Percentiles rank a stretch among this genome's conserved stretches.
These are phyloP conservation scores for Chrysocyon brachyurus DNA, from an alignment of 2,797 vertebrate genomes.

Conservation along the genomic window DNA sequence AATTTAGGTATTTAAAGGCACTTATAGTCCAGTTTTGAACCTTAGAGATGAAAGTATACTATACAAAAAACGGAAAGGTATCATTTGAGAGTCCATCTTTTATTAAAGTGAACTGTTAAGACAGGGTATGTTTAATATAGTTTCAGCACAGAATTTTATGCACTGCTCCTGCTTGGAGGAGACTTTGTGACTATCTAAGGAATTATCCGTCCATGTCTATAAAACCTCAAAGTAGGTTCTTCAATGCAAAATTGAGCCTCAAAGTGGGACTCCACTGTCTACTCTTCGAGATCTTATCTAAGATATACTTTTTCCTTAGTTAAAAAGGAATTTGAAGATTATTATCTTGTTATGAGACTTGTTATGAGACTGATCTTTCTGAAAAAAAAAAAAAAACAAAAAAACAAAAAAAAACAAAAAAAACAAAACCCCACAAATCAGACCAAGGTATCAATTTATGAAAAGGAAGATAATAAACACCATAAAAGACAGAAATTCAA, in stretches of 20 bases:
- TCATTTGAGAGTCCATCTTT: neutral
- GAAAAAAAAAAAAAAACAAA: neutral
- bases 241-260: conserved; percentile 6
- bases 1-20: neutral
- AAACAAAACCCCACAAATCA: neutral
- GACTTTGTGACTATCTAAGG: neutral
- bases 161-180: neutral
- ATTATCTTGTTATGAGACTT: neutral
- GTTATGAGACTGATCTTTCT: neutral
- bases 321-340: conserved; percentile 55
- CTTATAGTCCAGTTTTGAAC: conserved; percentile 2
- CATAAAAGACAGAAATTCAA: neutral
- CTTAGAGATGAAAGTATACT: neutral
- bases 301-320: neutral
- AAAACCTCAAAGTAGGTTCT: neutral
- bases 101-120: neutral
- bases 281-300: conserved; percentile 23
- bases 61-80: neutral
- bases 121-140: neutral
- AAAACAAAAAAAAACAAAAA: too few species aligned
- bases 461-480: neutral
- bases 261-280: neutral
- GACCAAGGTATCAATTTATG: neutral
- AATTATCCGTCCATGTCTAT: neutral
- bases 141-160: conserved; percentile 43